Evolutionary conservation across 2,113 vertebrate genomes (phyloP).

Genomic region (Cyanistes caeruleus): DNA sequence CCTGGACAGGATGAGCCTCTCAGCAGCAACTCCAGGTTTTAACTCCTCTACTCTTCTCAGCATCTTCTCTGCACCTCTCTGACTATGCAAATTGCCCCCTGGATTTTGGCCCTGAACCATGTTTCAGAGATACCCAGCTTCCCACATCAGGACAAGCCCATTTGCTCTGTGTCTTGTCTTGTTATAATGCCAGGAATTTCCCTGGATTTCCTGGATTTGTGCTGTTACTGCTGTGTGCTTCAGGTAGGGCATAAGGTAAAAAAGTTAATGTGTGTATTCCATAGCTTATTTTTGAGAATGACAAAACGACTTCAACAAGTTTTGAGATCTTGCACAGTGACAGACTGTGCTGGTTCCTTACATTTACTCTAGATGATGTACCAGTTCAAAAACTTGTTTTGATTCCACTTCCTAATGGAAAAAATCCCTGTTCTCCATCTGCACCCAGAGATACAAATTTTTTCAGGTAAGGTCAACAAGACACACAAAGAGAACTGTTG

Average conservation of each 20-base stretch:
- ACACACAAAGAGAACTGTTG: background rate
- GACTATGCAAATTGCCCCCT: background rate
- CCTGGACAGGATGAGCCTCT: background rate
- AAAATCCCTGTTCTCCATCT: background rate
- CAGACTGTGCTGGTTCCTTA: background rate
- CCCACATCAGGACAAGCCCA: background rate
- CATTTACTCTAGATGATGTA: background rate
- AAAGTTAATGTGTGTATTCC: background rate
- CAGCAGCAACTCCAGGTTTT: background rate
- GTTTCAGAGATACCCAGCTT: background rate
- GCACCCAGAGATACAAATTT: background rate
- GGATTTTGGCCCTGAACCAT: background rate
- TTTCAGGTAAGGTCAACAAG: background rate
- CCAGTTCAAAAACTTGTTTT: background rate
- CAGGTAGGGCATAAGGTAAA: background rate
- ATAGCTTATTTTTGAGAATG: background rate
- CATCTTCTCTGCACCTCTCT: background rate
- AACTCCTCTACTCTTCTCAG: background rate
- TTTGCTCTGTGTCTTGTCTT: background rate
- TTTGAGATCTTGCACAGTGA: background rate
- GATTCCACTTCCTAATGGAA: background rate
- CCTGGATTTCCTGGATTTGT: background rate
- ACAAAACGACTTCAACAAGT: background rate
- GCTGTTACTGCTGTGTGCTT: background rate
- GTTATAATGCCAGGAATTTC: background rate